phyloP scores from a whole-genome alignment of 2,797 vertebrate genomes.

The Pseudochirops cupreus region DNA sequence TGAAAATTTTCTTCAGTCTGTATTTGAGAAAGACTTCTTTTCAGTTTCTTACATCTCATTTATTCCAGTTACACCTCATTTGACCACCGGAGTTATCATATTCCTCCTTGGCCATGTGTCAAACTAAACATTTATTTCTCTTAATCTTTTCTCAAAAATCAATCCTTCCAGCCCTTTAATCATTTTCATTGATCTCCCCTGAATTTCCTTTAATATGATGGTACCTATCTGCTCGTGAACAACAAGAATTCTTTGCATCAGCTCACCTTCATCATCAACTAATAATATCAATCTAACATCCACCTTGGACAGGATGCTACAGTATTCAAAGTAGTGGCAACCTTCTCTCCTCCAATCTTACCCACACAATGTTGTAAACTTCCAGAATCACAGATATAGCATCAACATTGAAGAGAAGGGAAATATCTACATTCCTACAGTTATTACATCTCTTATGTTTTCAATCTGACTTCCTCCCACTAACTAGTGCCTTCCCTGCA shows the following conservation, averaged over 20 bases:
- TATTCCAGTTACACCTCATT: neutral
- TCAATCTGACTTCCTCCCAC: neutral
- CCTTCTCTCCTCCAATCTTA: neutral
- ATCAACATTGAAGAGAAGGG: neutral
- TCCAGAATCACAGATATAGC: neutral
- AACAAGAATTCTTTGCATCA: neutral
- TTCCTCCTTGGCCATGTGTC: slow-evolving; percentile 68
- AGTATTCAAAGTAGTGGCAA: fast-evolving
- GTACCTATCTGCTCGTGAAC: slow-evolving; percentile 27
- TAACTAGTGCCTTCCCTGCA: neutral
- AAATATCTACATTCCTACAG: no score
- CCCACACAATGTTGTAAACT: neutral
- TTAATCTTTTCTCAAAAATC: slow-evolving; percentile 71
- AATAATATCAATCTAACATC: neutral
- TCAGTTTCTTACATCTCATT: neutral
- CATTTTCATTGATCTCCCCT: slow-evolving; percentile 74
- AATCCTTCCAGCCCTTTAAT: slow-evolving; percentile 56
- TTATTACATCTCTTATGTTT: neutral
- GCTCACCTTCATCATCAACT: neutral
- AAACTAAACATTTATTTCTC: slow-evolving; percentile 66
- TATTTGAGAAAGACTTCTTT: neutral
- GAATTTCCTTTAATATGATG: slow-evolving; percentile 65
- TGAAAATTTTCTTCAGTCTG: neutral
- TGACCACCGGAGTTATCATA: slow-evolving; percentile 50
- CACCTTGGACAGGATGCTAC: neutral